Base-by-base conservation (phyloP, 53 echinoderm and acorn worm species). In the Arbacia lixula region DNA sequence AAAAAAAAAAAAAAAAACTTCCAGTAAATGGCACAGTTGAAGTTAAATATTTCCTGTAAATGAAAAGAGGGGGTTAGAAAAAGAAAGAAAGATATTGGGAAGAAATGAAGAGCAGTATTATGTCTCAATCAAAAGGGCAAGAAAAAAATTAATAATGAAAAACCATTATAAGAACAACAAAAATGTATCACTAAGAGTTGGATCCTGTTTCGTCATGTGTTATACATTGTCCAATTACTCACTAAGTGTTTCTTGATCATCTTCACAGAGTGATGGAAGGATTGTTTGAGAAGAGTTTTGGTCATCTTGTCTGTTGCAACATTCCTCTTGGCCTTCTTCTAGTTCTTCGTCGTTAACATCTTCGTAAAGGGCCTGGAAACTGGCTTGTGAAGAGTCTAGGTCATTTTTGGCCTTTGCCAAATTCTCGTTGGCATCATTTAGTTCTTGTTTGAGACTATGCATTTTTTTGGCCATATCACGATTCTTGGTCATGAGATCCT, bases 401-500 rank as follows among this genome's bases (percentile, higher is more conserved):
- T 62, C 62, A 62, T 31, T 62, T 62, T 62, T 62, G 12, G 22
- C 62, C 33, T 62, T 62, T 62, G 31, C 32, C 32, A 62, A 62
- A 62, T 62, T 62, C 31, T 31, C 11, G 62, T 62, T 62, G 62
- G 62, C 2, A 34, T 62, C 32, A 62, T 30, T 62, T 62, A 62
- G 62, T 62, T 62, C 62, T 62, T 62, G 62, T 31, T 60, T 60
- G 60, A 60, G 60, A 60, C 60, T 60, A 60, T 60, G 60, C 25
- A 60, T 60, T 60, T 60, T 61, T 62, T 62, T 30, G 32, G 62
- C 62, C 16, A 62, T 2, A 16, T 62, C 62, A 62, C 62, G 62
- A 31, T 62, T 62, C 2, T 62, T 62, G 62, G 62, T 62, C 40
- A 21, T 40, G 68, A 67, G 68, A 67, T 67, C 20, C 24, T 67